Base-by-base conservation (phyloP, 1,140 invertebrate genomes). In the Zaprionus camerounensis region DNA sequence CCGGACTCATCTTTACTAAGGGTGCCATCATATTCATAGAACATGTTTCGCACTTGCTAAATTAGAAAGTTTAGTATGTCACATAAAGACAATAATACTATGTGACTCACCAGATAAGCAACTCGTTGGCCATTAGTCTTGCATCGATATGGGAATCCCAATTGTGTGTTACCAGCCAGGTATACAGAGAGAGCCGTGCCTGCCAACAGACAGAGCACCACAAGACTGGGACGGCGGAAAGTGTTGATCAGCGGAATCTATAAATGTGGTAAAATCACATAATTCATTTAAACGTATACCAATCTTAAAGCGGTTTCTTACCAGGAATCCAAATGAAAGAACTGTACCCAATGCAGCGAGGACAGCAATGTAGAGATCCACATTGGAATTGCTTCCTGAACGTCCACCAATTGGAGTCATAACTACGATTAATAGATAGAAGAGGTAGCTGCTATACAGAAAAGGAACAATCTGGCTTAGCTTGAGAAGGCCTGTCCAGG, bases 91-190 rank as follows among this genome's bases (percentile, higher is more conserved):
- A 12, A 36, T 9, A 58, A 15, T 2, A 46, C 1, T 1, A 59
- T 36, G 2, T 66, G 3, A 81, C 92, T 94, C 94, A 96, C 95
- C 81, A 94, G 91, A 65, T 96, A 94, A 93, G 95, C 95, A 80
- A 95, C 95, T 65, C 96, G 92, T 91, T 96, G 94, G 4, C 95
- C 95, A 34, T 95, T 94, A 17, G 95, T 94, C 53, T 95, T 94
- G 5, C 94, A 94, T 63, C 95, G 95, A 84, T 96, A 97, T 1
- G 96, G 96, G 92, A 97, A 97, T 41, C 96, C 96, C 46, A 96
- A 83, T 1, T 95, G 95, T 9, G 95, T 95, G 41, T 95, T 91
- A 51, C 95, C 93, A 44, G 96, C 91, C 56, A 95, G 93, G 95
- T 90, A 94, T 94, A 93, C 34, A 5, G 58, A 34, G 11, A 83